Evolutionary conservation across 2,888 invertebrate genomes (phyloP), one percentile per base, ranked within the genome.

Genomic region (Acleris laterana): DNA sequence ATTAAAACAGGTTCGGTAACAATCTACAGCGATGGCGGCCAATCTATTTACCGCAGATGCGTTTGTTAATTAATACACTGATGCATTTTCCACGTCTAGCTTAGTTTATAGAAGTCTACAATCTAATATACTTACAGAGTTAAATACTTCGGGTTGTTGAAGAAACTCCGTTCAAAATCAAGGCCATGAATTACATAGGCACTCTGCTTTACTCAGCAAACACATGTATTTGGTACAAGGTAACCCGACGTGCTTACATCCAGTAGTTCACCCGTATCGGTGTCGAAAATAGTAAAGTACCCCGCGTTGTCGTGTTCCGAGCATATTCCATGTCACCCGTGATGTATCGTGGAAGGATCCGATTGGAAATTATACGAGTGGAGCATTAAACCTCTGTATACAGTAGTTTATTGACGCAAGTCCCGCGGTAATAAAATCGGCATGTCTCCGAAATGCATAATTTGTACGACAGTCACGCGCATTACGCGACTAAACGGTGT

Each of bases 401-500:
- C 84, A 84, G 87, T 90, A 88, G 85, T 92, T 91, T 92, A 91
- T 90, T 89, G 91, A 91, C 89, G 85, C 90, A 90, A 90, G 90
- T 91, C 91, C 92, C 91, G 86, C 75, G 76, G 88, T 84, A 88
- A 90, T 93, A 92, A 93, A 92, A 88, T 89, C 88, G 87, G 85
- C 88, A 85, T 88, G 90, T 89, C 89, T 84, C 87, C 83, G 80
- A 91, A 91, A 91, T 88, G 92, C 89, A 92, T 91, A 90, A 92
- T 93, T 91, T 88, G 92, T 92, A 92, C 82, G 82, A 81, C 82
- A 89, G 92, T 90, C 92, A 92, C 92, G 91, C 90, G 90, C 87
- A 85, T 86, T 85, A 88, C 83, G 88, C 85, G 89, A 89, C 91
- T 92, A 93, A 92, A 93, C 87, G 90, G 91, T 92, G 91, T 90